Base-by-base conservation (phyloP, 2,113 vertebrate genomes). In the Carassius gibelio region DNA sequence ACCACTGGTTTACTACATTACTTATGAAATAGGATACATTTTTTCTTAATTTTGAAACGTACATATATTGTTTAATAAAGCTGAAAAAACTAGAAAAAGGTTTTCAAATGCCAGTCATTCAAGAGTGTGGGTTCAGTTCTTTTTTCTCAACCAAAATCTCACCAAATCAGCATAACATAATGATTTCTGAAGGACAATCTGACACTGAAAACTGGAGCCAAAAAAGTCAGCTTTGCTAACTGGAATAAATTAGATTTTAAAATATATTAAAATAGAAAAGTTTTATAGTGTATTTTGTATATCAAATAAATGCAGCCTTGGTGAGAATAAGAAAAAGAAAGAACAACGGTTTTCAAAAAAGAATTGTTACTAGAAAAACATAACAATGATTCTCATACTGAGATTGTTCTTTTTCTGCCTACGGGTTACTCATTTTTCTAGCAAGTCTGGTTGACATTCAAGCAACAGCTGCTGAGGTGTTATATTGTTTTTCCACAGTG, bases 381-480 rank as follows among this genome's bases (percentile, higher is more conserved):
- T 71, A 21, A 10, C 8, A 72, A 42, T 72, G 19, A 2, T 45
- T 19, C 2, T 19, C 17, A 42, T 13, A 17, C 1, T 45, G 71
- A 74, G 4, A 26, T 26, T 4, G 72, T 26, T 15, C 72, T 75
- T 45, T 75, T 75, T 50, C n/a, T 74, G 72, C 14, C 42, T 3
- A 2, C 3, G 9, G 30, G 55, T 59, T 59, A 11, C 52, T 57
- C 4, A 8, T 77, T 77, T 10, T 59, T 8, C 48, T 17, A 19
- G 36, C 75, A 36, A 19, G 23, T 75, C 5, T 23, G 8, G 30
- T 19, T 11, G 45, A 10, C 11, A 0, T 69, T 69, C 30, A 69
- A 77, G 30, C 26, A 59, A 57, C 52, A 36, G 75, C 75, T 59
- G 17, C 11, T 77, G 52, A 77, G 19, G 76, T 79, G 55, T 42